These are phyloP conservation scores for Orchesella cincta DNA, from an alignment of 1,140 invertebrate species.

Conservation along the genomic window DNA sequence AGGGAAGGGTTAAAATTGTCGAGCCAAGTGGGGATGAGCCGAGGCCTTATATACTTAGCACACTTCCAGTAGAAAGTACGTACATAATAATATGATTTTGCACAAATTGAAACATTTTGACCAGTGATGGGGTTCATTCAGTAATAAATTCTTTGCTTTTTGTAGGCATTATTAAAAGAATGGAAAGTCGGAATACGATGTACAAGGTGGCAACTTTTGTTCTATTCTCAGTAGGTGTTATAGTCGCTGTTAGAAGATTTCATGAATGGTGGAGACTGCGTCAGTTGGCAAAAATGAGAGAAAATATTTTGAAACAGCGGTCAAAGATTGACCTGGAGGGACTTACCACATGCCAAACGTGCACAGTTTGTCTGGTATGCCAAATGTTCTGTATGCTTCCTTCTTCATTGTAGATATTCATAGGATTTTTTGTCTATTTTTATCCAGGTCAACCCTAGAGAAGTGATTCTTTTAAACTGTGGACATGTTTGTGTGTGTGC, in stretches of 20 bases:
- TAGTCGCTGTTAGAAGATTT: constrained; percentile 37
- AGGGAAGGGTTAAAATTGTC: constrained; percentile 33
- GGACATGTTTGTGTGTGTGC: constrained; percentile 82
- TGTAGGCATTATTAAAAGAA: constrained; percentile 44
- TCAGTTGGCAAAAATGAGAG: constrained; percentile 42
- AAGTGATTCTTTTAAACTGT: constrained; percentile 78
- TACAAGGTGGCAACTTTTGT: constrained; percentile 40
- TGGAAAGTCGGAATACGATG: constrained; percentile 39
- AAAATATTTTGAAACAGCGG: constrained; percentile 41
- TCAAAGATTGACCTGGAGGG: constrained; percentile 38
- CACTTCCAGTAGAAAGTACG: constrained; percentile 48
- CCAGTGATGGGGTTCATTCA: background rate
- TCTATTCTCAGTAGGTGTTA: constrained; percentile 36
- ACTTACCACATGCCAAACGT: constrained; percentile 39
- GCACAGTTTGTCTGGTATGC: constrained; percentile 46
- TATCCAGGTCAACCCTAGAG: constrained; percentile 49
- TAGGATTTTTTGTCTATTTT: too few species aligned
- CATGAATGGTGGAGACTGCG: constrained; percentile 36
- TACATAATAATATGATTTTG: background rate
- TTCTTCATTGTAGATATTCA: too few species aligned
- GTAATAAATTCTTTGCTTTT: constrained; percentile 23
- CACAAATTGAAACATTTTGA: background rate
- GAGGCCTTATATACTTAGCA: constrained; percentile 43
- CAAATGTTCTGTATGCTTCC: too few species aligned
- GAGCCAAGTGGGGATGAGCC: constrained; percentile 14